Evolutionary conservation across 2,797 vertebrate genomes (phyloP).

Genomic region (Phataginus tetradactyla): DNA sequence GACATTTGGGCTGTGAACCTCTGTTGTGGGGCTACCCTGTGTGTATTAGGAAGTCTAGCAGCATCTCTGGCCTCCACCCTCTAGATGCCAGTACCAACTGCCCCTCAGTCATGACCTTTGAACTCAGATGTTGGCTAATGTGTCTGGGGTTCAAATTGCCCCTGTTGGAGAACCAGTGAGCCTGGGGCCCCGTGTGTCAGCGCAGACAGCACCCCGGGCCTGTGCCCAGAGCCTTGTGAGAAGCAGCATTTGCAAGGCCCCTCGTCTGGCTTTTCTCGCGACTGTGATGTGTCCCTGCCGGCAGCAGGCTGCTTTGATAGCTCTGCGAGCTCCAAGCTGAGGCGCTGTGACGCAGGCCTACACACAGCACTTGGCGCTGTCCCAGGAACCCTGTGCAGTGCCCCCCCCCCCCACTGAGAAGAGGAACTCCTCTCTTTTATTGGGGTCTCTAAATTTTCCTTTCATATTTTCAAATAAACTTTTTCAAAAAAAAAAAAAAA

Average conservation of each 20-base stretch:
- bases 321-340: conserved; percentile 31
- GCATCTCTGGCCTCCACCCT: neutral
- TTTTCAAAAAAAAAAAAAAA: conserved; percentile 70
- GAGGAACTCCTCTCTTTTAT: conserved; percentile 8
- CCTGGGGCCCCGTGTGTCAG: neutral
- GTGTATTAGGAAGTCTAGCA: neutral
- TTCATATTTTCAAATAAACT: conserved; percentile 36
- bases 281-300: conserved; percentile 61
- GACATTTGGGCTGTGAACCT: neutral
- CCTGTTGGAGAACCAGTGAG: neutral
- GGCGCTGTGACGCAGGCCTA: neutral
- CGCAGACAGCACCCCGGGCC: rapidly evolving
- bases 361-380: conserved; percentile 59
- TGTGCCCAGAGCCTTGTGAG: rapidly evolving
- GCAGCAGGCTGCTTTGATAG: conserved; percentile 71
- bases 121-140: neutral
- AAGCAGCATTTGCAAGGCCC: neutral
- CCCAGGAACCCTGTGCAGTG: conserved; percentile 53
- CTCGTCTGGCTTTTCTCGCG: conserved; percentile 55
- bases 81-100: neutral
- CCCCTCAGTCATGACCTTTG: no score
- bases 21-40: neutral
- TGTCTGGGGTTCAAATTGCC: neutral
- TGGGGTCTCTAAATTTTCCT: neutral
- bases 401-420: neutral